Conservation (phyloP, 2,113 vertebrate species). For the Lanius ludovicianus region DNA sequence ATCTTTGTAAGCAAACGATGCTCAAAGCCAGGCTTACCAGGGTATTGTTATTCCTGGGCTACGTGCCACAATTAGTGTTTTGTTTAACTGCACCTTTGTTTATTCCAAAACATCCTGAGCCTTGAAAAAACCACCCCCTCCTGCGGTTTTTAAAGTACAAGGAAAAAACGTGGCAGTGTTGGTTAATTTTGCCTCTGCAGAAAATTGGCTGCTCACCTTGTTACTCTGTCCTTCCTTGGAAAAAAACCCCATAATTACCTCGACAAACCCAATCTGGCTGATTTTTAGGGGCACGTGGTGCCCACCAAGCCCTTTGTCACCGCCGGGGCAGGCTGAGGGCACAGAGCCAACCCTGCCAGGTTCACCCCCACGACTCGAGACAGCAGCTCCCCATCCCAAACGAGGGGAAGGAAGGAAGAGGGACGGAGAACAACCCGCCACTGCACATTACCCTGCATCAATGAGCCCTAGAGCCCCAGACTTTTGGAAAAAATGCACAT, state of each 20-base stretch:
- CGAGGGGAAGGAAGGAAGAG: rapidly evolving
- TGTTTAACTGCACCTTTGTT: background rate
- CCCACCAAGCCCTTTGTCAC: too few relatives aligned
- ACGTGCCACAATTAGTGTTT: too few relatives aligned
- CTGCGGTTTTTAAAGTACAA: background rate
- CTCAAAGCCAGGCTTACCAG: background rate
- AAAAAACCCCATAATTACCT: background rate
- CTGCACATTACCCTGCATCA: rapidly evolving
- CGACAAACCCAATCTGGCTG: background rate
- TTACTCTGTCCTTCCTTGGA: background rate
- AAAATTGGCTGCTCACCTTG: background rate
- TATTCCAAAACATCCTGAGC: background rate
- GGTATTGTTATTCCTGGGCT: background rate
- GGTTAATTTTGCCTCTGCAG: background rate
- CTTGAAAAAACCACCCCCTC: background rate
- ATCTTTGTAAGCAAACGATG: background rate
- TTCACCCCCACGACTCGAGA: rapidly evolving
- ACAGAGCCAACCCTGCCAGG: background rate
- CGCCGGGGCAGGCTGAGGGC: background rate
- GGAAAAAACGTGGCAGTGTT: rapidly evolving
- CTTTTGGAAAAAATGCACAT: background rate
- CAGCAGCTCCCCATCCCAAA: background rate
- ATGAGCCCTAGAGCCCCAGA: background rate
- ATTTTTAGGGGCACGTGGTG: rapidly evolving
- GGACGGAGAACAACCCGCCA: rapidly evolving